Evolutionary conservation across 2,113 vertebrate genomes (phyloP).

Genomic region (Microcebus tavaratra): DNA sequence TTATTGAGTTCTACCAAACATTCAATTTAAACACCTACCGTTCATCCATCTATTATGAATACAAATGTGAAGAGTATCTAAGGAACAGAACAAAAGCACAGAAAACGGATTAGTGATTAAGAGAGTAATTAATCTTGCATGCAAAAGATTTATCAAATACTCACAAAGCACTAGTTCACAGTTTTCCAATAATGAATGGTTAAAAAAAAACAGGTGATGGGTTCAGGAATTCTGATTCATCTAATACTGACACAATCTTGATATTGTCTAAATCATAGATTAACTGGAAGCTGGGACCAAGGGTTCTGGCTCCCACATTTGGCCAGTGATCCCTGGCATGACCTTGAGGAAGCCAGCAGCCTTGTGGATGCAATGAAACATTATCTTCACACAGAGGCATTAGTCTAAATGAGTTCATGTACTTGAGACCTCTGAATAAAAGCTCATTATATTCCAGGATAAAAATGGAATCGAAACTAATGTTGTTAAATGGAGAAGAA

Average conservation of each 20-base stretch:
- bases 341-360: background rate
- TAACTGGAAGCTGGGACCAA: background rate
- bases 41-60: background rate
- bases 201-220: background rate
- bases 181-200: background rate
- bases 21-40: background rate
- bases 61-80: background rate
- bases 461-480: background rate
- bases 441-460: background rate
- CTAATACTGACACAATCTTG: background rate
- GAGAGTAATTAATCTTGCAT: background rate
- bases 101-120: background rate
- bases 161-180: background rate
- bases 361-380: background rate
- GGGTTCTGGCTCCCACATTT: background rate
- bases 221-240: background rate
- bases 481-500: background rate
- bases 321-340: background rate
- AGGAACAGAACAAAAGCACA: background rate
- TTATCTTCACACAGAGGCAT: background rate
- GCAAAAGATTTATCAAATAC: background rate
- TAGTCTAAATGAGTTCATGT: background rate
- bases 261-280: background rate
- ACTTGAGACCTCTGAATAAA: background rate
- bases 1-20: background rate